Percentiles rank a stretch among this genome's conserved stretches.
Evolutionary conservation across 2,888 invertebrate species (phyloP).

Genomic region (Cheiracanthium punctorium): DNA sequence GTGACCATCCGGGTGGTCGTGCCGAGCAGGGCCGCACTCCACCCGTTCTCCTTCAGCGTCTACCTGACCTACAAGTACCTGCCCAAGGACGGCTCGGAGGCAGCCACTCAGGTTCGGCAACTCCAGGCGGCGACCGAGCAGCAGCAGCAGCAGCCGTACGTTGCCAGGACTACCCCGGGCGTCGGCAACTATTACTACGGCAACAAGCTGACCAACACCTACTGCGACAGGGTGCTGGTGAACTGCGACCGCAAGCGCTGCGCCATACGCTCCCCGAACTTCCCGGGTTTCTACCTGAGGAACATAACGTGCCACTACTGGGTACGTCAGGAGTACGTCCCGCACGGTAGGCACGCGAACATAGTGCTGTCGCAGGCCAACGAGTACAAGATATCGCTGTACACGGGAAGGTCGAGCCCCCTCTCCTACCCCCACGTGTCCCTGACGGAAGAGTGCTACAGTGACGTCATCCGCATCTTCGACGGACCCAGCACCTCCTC

Average conservation of each 20-base stretch:
- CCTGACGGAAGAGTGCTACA: conserved; percentile 71
- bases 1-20: conserved; percentile 84
- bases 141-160: conserved; percentile 46
- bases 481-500: conserved; percentile 89
- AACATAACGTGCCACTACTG: conserved; percentile 94
- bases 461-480: conserved; percentile 82
- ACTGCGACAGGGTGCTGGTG: conserved; percentile 86
- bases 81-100: neutral
- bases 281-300: conserved; percentile 89
- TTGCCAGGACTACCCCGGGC: neutral
- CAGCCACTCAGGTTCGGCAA: neutral
- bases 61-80: conserved; percentile 80
- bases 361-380: conserved; percentile 86
- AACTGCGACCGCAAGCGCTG: conserved; percentile 84
- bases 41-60: conserved; percentile 78
- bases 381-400: conserved; percentile 85
- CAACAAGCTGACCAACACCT: conserved; percentile 60
- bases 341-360: conserved; percentile 87
- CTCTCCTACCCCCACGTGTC: conserved; percentile 75
- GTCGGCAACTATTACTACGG: conserved; percentile 78
- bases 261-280: conserved; percentile 91
- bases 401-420: conserved; percentile 71
- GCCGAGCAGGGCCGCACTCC: conserved; percentile 84
- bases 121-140: conserved; percentile 74
- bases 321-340: conserved; percentile 80